Base-by-base conservation (phyloP, 1,140 invertebrate genomes). In the Achatina immaculata region DNA sequence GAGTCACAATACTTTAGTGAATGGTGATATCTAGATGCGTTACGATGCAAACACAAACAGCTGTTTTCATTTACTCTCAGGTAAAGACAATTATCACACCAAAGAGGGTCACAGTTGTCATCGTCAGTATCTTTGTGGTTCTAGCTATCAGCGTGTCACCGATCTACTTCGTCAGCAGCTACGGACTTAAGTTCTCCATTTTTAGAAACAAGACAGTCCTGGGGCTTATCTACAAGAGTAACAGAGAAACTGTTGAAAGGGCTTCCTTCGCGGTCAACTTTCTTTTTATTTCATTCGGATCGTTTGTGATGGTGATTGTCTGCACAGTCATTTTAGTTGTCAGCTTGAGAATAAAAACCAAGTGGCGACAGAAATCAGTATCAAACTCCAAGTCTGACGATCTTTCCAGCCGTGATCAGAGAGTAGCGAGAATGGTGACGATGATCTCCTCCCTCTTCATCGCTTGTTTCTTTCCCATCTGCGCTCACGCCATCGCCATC, bases 61-160 rank as follows among this genome's bases (percentile, higher is more conserved):
- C n/a, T n/a, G n/a, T 62, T 62, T 62, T 31, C 31, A 31, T 31
- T 62, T 62, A 4, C 11, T 4, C n/a, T 24, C 58, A 62, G 58
- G 58, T 62, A 62, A 62, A 62, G 16, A 62, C 58, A 62, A 62
- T 62, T 34, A 62, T 62, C 58, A 62, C 58, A 62, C 58, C 58
- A 28, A 21, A 31, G 58, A 62, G 58, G 16, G 58, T 62, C 28
- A 62, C 58, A 31, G 4, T 62, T 62, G 31, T 62, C 58, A 62
- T 62, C 3, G 58, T 62, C 4, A 31, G 28, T 19, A 62, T 62
- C 28, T 62, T 31, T 16, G 16, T 31, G 9, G 28, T 62, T 28
- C n/a, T 62, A 28, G 31, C 31, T 31, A 28, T 28, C n/a, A 28
- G n/a, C 58, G 58, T 62, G 4, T n/a, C 21, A 2, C 58, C 58